Evolutionary conservation across 2,113 vertebrate species (phyloP).

Genomic region (Ciconia maguari): DNA sequence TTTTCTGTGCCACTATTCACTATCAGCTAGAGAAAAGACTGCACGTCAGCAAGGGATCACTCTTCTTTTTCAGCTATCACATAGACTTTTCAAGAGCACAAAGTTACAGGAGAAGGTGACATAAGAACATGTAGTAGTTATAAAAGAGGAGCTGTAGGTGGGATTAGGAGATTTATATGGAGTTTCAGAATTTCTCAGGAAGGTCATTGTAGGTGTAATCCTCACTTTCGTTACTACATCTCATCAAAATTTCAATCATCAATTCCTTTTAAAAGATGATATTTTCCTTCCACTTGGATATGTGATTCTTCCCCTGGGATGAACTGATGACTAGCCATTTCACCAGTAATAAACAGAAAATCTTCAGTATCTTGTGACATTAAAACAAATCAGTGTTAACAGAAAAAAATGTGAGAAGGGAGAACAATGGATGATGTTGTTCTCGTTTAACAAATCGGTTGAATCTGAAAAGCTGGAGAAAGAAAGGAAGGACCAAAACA

Average conservation of each 20-base stretch:
- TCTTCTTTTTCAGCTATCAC: not conserved
- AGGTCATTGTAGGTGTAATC: not conserved
- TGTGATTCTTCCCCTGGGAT: conserved; percentile 1
- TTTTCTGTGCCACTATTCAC: not conserved
- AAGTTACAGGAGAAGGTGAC: conserved; percentile 11
- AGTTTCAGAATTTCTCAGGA: conserved; percentile 11
- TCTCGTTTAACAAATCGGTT: not conserved
- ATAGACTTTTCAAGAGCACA: not conserved
- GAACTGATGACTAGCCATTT: conserved; percentile 29
- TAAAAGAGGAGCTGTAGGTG: not conserved
- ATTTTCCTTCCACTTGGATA: conserved; percentile 13
- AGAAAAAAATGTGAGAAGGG: not conserved
- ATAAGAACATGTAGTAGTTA: conserved; percentile 1
- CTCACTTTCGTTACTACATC: not conserved
- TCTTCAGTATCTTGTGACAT: conserved; percentile 3
- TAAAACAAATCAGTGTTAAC: not conserved
- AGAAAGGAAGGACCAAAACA: not conserved
- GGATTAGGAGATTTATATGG: not conserved
- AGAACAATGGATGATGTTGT: conserved; percentile 7
- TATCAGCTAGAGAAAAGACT: not conserved
- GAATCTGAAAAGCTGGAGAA: conserved; percentile 4
- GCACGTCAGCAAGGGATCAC: not conserved
- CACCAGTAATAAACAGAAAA: conserved; percentile 40
- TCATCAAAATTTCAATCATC: conserved; percentile 45
- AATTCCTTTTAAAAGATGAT: not conserved